These are phyloP conservation scores for Muscina levida DNA, from an alignment of 2,888 invertebrate species.

Conservation along the genomic window DNA sequence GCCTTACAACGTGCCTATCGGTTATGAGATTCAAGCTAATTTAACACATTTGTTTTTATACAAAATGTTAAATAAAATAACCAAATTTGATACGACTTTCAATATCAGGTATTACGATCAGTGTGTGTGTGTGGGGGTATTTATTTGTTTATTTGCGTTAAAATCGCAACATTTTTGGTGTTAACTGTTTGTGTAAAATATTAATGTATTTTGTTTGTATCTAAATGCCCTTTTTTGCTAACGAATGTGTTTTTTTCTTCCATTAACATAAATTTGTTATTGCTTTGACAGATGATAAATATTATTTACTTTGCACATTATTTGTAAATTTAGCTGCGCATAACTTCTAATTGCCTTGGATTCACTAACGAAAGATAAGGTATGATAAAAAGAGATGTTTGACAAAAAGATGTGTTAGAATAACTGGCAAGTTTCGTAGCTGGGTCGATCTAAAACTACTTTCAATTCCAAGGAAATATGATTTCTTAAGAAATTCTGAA, in stretches of 20 bases:
- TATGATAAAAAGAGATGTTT: too few relatives aligned
- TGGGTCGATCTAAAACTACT: too few relatives aligned
- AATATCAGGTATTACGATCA: too few relatives aligned
- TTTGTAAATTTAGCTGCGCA: too few relatives aligned
- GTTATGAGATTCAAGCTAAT: background rate
- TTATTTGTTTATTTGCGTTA: slow-evolving; percentile 19
- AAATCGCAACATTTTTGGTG: slow-evolving; percentile 1
- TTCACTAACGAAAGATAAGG: too few relatives aligned
- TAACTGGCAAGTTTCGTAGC: too few relatives aligned
- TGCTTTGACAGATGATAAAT: too few relatives aligned
- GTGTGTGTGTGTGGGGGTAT: slow-evolving; percentile 19
- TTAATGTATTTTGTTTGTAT: slow-evolving; percentile 11
- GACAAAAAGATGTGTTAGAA: too few relatives aligned
- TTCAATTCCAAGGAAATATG: too few relatives aligned
- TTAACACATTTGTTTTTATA: background rate
- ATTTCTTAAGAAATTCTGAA: too few relatives aligned
- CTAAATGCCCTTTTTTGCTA: background rate
- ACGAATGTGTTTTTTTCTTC: slow-evolving; percentile 4
- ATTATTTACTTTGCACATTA: too few relatives aligned
- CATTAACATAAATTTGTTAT: background rate
- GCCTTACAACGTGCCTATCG: background rate
- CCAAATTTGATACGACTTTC: background rate
- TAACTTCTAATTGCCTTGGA: too few relatives aligned
- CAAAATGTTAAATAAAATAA: slow-evolving; percentile 14
- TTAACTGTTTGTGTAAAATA: background rate